A percentile compares a stretch with the other conserved stretches of the same genome.
phyloP scores from a whole-genome alignment of 2,797 vertebrate genomes.

The Gallirallus australis region DNA sequence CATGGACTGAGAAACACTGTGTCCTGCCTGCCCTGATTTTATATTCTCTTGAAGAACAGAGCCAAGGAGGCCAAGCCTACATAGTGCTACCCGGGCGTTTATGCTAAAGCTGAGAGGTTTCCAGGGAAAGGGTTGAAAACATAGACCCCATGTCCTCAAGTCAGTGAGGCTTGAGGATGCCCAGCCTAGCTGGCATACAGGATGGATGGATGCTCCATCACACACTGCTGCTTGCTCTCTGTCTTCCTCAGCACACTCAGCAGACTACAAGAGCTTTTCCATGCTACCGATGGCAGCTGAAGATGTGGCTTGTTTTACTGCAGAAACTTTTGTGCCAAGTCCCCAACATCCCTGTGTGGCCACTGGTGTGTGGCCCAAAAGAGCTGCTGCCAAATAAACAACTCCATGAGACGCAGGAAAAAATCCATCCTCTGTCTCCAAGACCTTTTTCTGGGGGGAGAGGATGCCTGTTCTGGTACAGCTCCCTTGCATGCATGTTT shows the following conservation, averaged over 20 bases:
- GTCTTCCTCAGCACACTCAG: neutral
- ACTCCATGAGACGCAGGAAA: neutral
- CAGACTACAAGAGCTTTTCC: neutral
- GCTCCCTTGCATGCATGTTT: fast-evolving
- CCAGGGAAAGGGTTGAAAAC: neutral
- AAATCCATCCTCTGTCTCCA: neutral
- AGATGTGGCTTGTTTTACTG: neutral
- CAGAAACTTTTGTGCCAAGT: neutral
- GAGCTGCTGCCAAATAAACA: neutral
- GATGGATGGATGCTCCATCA: neutral
- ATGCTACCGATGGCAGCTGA: neutral
- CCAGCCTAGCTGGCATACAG: neutral
- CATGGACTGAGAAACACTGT: neutral
- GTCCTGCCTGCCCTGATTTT: neutral
- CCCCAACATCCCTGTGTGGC: neutral
- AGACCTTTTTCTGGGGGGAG: neutral
- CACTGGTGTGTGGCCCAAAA: neutral
- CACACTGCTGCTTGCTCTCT: neutral
- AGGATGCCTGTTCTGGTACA: neutral
- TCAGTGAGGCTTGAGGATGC: neutral
- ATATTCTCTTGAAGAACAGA: neutral
- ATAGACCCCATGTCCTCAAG: neutral
- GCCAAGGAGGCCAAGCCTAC: neutral
- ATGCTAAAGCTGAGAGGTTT: neutral
- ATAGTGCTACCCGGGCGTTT: neutral